These are phyloP conservation scores for Sinocyclocheilus anophthalmus DNA, from an alignment of 2,113 vertebrate species.

Conservation along the genomic window DNA sequence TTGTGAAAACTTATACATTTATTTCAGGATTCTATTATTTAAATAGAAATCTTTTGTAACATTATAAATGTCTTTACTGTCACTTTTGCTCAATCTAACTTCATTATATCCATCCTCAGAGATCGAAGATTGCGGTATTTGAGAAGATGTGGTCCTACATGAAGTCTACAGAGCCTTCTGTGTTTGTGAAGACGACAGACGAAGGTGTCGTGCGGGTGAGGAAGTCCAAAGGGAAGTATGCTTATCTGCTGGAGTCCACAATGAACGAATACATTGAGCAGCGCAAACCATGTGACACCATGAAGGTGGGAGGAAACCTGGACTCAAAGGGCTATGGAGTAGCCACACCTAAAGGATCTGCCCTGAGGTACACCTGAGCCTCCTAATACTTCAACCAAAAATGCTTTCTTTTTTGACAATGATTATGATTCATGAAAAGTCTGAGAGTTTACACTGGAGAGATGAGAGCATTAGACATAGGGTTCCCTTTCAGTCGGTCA, in stretches of 20 bases:
- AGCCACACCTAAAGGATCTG: conserved; percentile 95
- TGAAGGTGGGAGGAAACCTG: conserved; percentile 99
- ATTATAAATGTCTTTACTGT: background rate
- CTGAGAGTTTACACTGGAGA: conserved; percentile 45
- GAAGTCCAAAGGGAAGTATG: conserved; percentile 97
- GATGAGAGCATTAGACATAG: no score
- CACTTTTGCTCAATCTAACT: background rate
- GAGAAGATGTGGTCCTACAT: conserved; percentile 99
- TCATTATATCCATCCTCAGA: conserved; percentile 67
- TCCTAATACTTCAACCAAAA: background rate
- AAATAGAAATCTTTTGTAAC: background rate
- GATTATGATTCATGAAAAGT: background rate
- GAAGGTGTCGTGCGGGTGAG: conserved; percentile 92
- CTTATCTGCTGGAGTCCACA: conserved; percentile 95
- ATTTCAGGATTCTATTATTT: background rate
- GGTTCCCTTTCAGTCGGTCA: no score
- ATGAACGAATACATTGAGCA: conserved; percentile 99
- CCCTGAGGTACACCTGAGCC: conserved; percentile 83
- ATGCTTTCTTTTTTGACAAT: background rate
- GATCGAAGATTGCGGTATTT: conserved; percentile 97
- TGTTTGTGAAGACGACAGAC: conserved; percentile 93
- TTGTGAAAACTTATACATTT: background rate
- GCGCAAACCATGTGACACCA: conserved; percentile 96
- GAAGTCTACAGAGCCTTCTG: conserved; percentile 91
- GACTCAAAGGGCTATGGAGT: conserved; percentile 99